These are phyloP conservation scores for Pycnomerus fuliginosus DNA, from an alignment of 2,888 invertebrate genomes.

Conservation along the genomic window DNA sequence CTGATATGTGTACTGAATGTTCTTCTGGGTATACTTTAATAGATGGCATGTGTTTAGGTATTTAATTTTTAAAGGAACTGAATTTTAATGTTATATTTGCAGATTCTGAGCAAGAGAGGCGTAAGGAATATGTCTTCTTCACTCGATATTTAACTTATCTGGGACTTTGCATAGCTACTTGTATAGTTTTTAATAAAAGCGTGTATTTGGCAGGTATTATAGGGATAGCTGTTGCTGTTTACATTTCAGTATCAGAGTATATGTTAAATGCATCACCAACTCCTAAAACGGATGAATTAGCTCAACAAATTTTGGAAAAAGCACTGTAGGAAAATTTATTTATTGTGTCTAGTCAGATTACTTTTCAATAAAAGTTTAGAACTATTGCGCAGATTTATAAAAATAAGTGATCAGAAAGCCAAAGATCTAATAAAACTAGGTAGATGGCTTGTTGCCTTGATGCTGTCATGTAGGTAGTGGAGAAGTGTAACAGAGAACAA, in stretches of 20 bases:
- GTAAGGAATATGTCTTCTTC: constrained; percentile 60
- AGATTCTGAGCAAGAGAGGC: constrained; percentile 56
- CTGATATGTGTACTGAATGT: constrained; percentile 86
- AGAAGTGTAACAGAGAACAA: too few species aligned
- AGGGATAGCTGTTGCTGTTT: constrained; percentile 76
- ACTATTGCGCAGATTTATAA: too few species aligned
- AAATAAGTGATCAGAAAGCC: too few species aligned
- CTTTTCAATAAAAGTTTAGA: too few species aligned
- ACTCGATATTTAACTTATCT: constrained; percentile 81
- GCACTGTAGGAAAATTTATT: constrained; percentile 6
- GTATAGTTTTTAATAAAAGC: constrained; percentile 81
- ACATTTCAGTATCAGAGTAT: constrained; percentile 85
- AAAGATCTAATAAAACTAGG: too few species aligned
- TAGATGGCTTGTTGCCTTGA: too few species aligned
- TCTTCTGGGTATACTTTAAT: constrained; percentile 69
- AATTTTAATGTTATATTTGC: too few species aligned
- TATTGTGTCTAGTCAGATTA: too few species aligned
- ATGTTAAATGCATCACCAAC: constrained; percentile 54
- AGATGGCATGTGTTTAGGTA: constrained; percentile 76
- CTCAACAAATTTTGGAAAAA: constrained; percentile 12
- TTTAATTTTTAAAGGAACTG: too few species aligned
- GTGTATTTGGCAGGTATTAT: constrained; percentile 74
- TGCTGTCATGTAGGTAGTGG: too few species aligned
- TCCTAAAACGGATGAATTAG: constrained; percentile 36
- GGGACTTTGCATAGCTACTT: constrained; percentile 81